Base-by-base conservation (phyloP, 2,797 vertebrate species). In the Coregonus sp. region DNA sequence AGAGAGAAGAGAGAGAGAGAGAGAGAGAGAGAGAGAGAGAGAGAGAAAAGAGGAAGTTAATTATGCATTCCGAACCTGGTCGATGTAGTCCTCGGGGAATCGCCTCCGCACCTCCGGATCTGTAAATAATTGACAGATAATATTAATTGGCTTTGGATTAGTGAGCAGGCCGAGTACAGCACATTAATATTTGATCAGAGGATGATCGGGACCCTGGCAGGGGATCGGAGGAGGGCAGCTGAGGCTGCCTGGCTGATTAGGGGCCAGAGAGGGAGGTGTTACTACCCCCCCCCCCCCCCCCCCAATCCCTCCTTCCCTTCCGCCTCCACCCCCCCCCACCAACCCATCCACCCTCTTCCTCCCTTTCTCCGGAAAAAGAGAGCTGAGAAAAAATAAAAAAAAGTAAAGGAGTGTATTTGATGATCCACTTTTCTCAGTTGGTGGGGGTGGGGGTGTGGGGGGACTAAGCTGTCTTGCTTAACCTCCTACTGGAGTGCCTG, bases 51-150 rank as follows among this genome's bases (percentile, higher is more conserved):
- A 73, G 75, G 68, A 77, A 77, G 78, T 82, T 76, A 86, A 96
- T 95, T 93, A 93, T 89, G 85, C 89, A 92, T 93, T 93, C 92
- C 96, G 92, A 92, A 99, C 98, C 97, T 98, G 96, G 87, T 98
- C 97, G 90, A 94, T 92, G 95, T 97, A 98, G 94, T 97, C 97
- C 91, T 96, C 95, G 31, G 98, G 98, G 92, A 95, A 99, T 92
- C 95, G 95, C 89, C 96, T 94, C 85, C 93, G 95, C 91, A 98
- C 95, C 93, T 98, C 96, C 88, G 95, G 95, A 93, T 95, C 97
- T 99, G 95, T 95, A 93, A 93, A 94, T 94, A 93, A 96, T 90
- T 92, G 90, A 95, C 89, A 95, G 91, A 95, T 94, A 93, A 95
- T 92, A 96, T 95, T 96, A 96, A 96, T 95, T 96, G 95, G 95